Evolutionary conservation across 2,888 invertebrate genomes (phyloP), one percentile per base, ranked within the genome.

Genomic region (Perithous albicinctus): DNA sequence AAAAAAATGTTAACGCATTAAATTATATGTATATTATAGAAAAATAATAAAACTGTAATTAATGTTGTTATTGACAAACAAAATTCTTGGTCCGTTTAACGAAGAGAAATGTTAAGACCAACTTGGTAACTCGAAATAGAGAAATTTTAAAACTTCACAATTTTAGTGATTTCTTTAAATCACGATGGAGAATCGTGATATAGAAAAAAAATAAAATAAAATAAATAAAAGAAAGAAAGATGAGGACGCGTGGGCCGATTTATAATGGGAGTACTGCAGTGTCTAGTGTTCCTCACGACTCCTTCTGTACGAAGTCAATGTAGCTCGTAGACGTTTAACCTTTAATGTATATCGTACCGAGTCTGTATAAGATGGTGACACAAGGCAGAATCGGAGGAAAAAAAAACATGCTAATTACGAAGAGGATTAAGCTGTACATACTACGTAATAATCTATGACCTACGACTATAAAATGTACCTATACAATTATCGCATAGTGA

Each of bases 231-330:
- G n/a, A 35, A 23, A 63, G 15, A n/a, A 59, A 61, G 56, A 66
- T 43, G 54, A 38, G 38, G 74, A 64, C 64, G 74, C 64, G 74
- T 74, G 64, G 54, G 38, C 64, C 74, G 74, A 66, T 66, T 48
- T 56, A 18, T 56, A 29, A 75, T 20, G 64, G 66, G 66, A 72
- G 59, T 77, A 66, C 35, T 70, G 81, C 73, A 81, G 82, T 80
- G 78, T 85, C 78, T 79, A 81, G 83, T 86, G 85, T 84, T 85
- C 85, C 85, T 87, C 85, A 80, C 85, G 87, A 86, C 87, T 87
- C 87, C 87, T 87, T 86, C 86, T 87, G 67, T 85, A 84, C 85
- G 85, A 86, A 85, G 87, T 87, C 87, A 87, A 86, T 86, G 85
- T 86, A 86, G 86, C 80, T 84, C 78, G 61, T 81, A 81, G 81